Evolutionary conservation across 1,140 invertebrate species (phyloP), one percentile per base, ranked within the genome.

Genomic region (Thaumatotibia leucotreta): DNA sequence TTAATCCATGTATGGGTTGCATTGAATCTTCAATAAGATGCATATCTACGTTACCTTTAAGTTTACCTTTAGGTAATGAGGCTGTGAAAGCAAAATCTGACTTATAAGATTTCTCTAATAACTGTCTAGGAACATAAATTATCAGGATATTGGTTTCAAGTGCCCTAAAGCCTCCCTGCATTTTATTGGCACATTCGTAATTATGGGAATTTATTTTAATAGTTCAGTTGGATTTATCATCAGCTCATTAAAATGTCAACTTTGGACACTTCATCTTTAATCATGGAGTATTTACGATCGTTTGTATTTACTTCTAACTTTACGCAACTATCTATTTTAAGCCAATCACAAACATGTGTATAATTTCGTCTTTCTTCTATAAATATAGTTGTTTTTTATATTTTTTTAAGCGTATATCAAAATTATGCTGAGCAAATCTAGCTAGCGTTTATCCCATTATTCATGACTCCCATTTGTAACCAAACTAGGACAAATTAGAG

Each of bases 91-190:
- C 52, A 27, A 58, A 58, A 58, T 58, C 52, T 23, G n/a, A 5
- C 29, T 58, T 58, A 27, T 58, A 58, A 58, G 52, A 54, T 58
- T 58, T 58, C 52, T 58, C 52, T 58, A 58, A 58, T 29, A 58
- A 45, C 17, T 45, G 50, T 24, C 52, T 29, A 10, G 52, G 52
- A 27, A 29, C 24, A 58, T 58, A 58, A 58, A 27, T 58, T 58
- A 58, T 17, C n/a, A n/a, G n/a, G 14, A 58, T 58, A 52, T 52
- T 23, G 24, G 52, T 29, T 29, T 27, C 24, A 10, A 31, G 52
- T 58, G 24, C 52, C 52, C 52, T 27, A 27, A 24, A 27, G 52
- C 52, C 23, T 14, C n/a, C 52, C 29, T 5, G 14, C 52, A 6
- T 58, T 58, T 58, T 52, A 52, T 52, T 58, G 24, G 52, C 24